Base-by-base conservation (phyloP, 2,888 invertebrate genomes). In the Cryptus viduatorius region DNA sequence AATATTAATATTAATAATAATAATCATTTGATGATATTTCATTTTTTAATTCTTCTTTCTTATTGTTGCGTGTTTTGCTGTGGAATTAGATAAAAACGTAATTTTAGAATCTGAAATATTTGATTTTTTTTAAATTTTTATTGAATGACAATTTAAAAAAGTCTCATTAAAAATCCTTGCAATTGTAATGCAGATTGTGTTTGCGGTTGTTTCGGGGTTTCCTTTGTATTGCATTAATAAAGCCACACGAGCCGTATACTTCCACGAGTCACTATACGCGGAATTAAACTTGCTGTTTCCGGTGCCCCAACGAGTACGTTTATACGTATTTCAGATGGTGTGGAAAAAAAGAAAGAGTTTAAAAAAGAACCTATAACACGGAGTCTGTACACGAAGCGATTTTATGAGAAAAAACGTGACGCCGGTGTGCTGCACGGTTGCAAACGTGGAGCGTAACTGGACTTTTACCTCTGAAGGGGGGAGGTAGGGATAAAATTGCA, bases 261-360 rank as follows among this genome's bases (percentile, higher is more conserved):
- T 71, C 37, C 72, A 71, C 64, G 48, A 48, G 65, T 79, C 76
- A 79, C 75, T 83, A 78, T 71, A 83, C 87, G 77, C 83, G 82
- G 71, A 82, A 86, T 86, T 87, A 90, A 91, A 90, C 90, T 91
- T 89, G 79, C 79, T 82, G 88, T 88, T 90, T 91, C 90, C 90
- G 88, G 87, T 82, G 84, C 79, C 48, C 68, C 88, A 24, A 87
- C 88, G 88, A 88, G 88, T 88, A 88, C 87, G 81, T 86, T 86
- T 78, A 78, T 84, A 86, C 75, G 59, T 72, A 48, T 67, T 56
- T 72, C 24, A 8, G 61, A 48, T 50, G 65, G 29, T 82, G 75
- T 69, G 48, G 3, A 19, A 46, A 10, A 44, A 44, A 59, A 37
- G 31, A 31, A 44, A 77, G n/a, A 68, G 24, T 24, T 44, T 44